Percentiles rank a stretch among this genome's conserved stretches.
These are phyloP conservation scores for Oenanthe oenanthe DNA, from an alignment of 2,113 vertebrate genomes.

Conservation along the genomic window DNA sequence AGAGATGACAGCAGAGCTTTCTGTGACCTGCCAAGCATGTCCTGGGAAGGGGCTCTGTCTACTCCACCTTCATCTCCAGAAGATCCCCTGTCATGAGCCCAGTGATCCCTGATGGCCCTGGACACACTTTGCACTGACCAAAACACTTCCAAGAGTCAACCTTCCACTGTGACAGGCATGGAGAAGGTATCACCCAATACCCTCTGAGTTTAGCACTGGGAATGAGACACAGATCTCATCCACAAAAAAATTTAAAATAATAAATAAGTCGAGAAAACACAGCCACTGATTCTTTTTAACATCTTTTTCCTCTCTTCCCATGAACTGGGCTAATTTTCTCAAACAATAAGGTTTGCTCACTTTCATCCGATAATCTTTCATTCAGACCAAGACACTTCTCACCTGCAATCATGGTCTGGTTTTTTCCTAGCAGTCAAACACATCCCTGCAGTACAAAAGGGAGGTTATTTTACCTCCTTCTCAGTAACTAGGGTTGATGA, in stretches of 20 bases:
- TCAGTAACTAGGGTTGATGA: neutral
- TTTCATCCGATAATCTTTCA: neutral
- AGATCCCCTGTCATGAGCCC: rapidly evolving
- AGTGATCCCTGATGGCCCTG: neutral
- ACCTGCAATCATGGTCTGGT: neutral
- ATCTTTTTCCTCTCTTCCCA: neutral
- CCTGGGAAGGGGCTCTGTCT: neutral
- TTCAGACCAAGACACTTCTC: neutral
- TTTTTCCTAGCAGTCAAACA: neutral
- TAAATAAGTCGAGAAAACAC: neutral
- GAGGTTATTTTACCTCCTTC: neutral
- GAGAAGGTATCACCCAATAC: neutral
- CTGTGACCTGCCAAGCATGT: neutral
- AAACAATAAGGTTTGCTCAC: neutral
- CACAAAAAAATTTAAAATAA: neutral
- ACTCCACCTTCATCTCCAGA: neutral
- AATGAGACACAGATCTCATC: neutral
- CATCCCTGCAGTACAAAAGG: neutral
- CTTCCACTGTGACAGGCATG: neutral
- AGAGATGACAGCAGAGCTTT: neutral
- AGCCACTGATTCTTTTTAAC: neutral
- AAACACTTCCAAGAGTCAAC: neutral
- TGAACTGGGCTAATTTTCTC: neutral
- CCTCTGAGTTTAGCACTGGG: neutral
- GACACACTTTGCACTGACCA: neutral